These are phyloP conservation scores for Cladorhizidae sp. DNA, from an alignment of 37 sponge, comb jelly and placozoan genomes.

Conservation along the genomic window DNA sequence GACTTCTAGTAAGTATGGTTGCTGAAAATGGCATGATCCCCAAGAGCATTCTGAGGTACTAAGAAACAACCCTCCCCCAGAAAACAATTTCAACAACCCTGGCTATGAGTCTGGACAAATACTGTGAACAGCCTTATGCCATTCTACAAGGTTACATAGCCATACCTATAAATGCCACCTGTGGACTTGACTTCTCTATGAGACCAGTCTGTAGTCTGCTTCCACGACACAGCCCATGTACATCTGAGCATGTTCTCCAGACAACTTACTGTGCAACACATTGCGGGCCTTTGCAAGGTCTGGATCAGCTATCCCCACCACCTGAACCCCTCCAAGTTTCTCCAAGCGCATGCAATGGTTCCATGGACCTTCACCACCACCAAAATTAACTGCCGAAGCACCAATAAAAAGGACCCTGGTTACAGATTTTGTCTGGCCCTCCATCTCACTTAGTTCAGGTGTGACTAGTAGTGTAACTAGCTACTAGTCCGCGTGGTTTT, in stretches of 20 bases:
- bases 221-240: slow-evolving; percentile 63
- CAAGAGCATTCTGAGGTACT: too few relatives aligned
- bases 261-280: slow-evolving; percentile 52
- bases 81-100: too few relatives aligned
- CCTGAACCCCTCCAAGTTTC: slow-evolving; percentile 52
- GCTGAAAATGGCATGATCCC: too few relatives aligned
- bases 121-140: too few relatives aligned
- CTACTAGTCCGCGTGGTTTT: too few relatives aligned
- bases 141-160: too few relatives aligned
- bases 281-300: slow-evolving; percentile 37
- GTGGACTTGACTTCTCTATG: slow-evolving; percentile 31
- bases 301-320: slow-evolving; percentile 84
- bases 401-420: slow-evolving; percentile 68
- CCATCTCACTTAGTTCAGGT: too few relatives aligned
- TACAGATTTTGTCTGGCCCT: neutral
- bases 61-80: too few relatives aligned
- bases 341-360: slow-evolving; percentile 81
- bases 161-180: slow-evolving; percentile 74
- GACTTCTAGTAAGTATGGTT: too few relatives aligned
- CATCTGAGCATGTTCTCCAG: slow-evolving; percentile 28
- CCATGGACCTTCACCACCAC: slow-evolving; percentile 87
- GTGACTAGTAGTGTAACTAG: too few relatives aligned
- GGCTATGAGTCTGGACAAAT: too few relatives aligned
- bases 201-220: slow-evolving; percentile 26
- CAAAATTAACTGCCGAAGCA: slow-evolving; percentile 84